phyloP scores from a whole-genome alignment of 2,113 vertebrate genomes.

The Glareola pratincola region DNA sequence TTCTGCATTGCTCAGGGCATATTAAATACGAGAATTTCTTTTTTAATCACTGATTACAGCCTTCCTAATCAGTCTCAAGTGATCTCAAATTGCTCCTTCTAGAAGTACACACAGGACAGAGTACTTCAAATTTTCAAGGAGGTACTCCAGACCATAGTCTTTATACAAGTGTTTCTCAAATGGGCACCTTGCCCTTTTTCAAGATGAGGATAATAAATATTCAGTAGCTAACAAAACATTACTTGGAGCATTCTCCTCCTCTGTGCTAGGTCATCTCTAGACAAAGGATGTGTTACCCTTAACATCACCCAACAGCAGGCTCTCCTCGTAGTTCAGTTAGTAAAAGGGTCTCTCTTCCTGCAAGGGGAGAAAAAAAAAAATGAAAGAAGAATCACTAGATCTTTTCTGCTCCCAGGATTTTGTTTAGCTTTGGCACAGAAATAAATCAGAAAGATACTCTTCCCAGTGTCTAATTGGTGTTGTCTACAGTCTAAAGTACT shows the following conservation, averaged over 20 bases:
- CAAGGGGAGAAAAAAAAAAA: background rate
- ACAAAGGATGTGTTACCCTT: background rate
- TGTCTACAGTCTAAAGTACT: background rate
- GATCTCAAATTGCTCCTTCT: background rate
- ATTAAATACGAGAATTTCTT: background rate
- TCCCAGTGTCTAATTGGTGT: background rate
- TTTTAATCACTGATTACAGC: background rate
- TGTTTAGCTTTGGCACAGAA: background rate
- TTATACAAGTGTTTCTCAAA: background rate
- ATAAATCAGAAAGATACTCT: background rate
- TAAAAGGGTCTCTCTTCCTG: background rate
- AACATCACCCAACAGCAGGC: rapidly evolving
- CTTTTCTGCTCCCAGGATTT: background rate
- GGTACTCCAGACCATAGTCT: background rate
- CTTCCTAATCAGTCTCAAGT: background rate
- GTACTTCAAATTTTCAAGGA: background rate
- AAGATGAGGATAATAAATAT: background rate
- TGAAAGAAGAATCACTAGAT: background rate
- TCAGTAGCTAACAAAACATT: background rate
- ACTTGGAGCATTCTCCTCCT: background rate
- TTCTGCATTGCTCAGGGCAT: background rate
- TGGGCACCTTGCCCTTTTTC: background rate
- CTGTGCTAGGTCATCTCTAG: background rate
- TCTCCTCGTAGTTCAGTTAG: rapidly evolving
- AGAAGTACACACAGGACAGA: background rate